phyloP scores from a whole-genome alignment of 2,888 invertebrate species.

The Phyllotreta striolata region DNA sequence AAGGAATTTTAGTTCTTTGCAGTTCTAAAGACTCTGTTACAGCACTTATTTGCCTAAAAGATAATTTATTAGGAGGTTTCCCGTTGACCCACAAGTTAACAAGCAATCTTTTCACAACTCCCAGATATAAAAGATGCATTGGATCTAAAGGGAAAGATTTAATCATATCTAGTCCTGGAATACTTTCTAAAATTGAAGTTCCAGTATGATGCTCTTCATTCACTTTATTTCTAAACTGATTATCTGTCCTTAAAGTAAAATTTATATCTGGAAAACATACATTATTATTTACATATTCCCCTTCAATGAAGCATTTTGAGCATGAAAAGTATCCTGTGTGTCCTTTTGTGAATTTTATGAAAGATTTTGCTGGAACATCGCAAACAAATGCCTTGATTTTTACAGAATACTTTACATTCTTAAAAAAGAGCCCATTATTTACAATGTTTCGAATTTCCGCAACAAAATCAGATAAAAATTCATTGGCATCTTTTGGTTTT shows the following conservation, averaged over 20 bases:
- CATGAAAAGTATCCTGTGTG: conserved; percentile 20
- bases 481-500: conserved; percentile 33
- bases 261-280: conserved; percentile 29
- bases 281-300: conserved; percentile 19
- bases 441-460: conserved; percentile 19
- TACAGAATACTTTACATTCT: conserved; percentile 5
- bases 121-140: no score
- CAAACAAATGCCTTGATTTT: conserved; percentile 26
- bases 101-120: background rate
- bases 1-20: background rate
- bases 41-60: background rate
- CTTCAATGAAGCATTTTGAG: conserved; percentile 31
- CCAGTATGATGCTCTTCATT: conserved; percentile 39
- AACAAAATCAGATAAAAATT: conserved; percentile 32
- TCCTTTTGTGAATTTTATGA: conserved; percentile 16
- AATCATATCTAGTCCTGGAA: conserved; percentile 3
- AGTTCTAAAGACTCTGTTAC: conserved; percentile 2
- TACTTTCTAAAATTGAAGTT: conserved; percentile 29
- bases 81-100: background rate
- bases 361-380: conserved; percentile 31
- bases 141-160: background rate
- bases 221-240: conserved; percentile 21
- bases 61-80: conserved; percentile 10
- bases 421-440: background rate
- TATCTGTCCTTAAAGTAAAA: conserved; percentile 40